Percentiles rank a stretch among this genome's conserved stretches.
These are phyloP conservation scores for Mythimna ferrago DNA, from an alignment of 2,888 invertebrate species.

Conservation along the genomic window DNA sequence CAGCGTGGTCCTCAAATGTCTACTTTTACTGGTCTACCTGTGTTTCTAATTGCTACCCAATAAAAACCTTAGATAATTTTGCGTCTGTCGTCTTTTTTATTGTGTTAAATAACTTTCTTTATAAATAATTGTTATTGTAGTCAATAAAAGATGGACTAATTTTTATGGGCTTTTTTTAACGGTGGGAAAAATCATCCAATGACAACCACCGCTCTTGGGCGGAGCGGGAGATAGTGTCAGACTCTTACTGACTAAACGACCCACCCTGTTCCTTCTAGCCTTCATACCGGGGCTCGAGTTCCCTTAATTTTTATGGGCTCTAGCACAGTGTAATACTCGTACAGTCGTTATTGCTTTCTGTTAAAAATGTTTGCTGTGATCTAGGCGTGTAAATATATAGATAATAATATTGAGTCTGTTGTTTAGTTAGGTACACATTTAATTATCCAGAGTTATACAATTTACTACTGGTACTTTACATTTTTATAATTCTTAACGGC, in stretches of 20 bases:
- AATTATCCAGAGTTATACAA: background rate
- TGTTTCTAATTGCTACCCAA: constrained; percentile 36
- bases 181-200: too few species aligned
- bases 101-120: background rate
- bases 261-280: too few species aligned
- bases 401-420: background rate
- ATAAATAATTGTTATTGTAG: constrained; percentile 5
- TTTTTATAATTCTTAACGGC: constrained; percentile 6
- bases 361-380: constrained; percentile 9
- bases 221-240: too few species aligned
- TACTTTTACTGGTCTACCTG: constrained; percentile 21
- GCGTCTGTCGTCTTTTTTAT: background rate
- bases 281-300: too few species aligned
- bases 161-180: background rate
- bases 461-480: constrained; percentile 7
- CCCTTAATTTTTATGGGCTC: too few species aligned
- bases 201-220: too few species aligned
- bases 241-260: too few species aligned
- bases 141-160: constrained; percentile 3
- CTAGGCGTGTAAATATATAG: background rate
- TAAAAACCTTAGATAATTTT: constrained; percentile 39
- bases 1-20: background rate
- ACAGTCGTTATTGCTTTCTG: background rate
- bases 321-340: constrained; percentile 1
- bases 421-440: background rate